These are phyloP conservation scores for Heteromormyrus szaboi DNA, from an alignment of 2,797 vertebrate species.

Conservation along the genomic window DNA sequence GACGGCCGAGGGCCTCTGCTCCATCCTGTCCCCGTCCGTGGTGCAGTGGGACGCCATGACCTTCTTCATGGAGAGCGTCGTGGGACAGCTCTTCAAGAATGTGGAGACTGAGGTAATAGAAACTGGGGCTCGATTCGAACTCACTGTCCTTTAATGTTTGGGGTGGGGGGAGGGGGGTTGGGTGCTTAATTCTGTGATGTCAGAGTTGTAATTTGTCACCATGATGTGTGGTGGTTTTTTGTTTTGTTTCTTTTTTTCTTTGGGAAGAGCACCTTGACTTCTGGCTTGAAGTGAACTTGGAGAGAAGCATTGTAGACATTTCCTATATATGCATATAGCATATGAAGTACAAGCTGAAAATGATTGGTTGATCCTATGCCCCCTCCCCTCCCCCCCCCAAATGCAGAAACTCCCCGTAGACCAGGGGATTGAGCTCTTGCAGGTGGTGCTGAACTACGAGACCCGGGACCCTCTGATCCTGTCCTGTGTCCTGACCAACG, in stretches of 20 bases:
- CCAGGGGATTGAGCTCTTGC: slow-evolving; percentile 81
- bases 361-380: neutral
- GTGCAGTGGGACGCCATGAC: slow-evolving; percentile 96
- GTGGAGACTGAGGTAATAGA: slow-evolving; percentile 76
- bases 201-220: neutral
- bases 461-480: slow-evolving; percentile 88
- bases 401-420: slow-evolving; percentile 75
- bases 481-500: slow-evolving; percentile 85
- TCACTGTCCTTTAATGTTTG: neutral
- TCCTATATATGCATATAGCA: neutral
- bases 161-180: neutral
- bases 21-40: slow-evolving; percentile 78
- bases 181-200: neutral
- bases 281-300: neutral
- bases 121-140: neutral
- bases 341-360: neutral
- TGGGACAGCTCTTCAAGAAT: slow-evolving; percentile 75
- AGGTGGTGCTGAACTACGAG: slow-evolving; percentile 78
- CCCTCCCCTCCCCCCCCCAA: neutral
- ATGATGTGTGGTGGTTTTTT: neutral
- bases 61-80: slow-evolving; percentile 82
- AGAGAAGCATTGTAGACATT: neutral
- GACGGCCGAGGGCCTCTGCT: slow-evolving; percentile 73
- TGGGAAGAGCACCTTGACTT: neutral
- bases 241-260: neutral